Evolutionary conservation across 2,888 invertebrate genomes (phyloP).

Genomic region (Allolobophora icterica): DNA sequence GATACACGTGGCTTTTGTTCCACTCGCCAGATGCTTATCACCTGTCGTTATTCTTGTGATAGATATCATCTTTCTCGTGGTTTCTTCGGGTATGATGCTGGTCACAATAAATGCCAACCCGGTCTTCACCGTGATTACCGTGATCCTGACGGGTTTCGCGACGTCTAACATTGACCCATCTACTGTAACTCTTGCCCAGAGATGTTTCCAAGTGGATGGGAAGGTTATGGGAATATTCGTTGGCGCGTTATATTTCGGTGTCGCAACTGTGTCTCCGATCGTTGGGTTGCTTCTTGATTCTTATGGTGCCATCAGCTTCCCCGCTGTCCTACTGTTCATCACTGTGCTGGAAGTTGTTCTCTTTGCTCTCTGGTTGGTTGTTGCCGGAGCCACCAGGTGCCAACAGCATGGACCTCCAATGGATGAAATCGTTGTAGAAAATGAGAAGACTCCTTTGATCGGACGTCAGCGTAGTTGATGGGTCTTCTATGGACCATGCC

Average conservation of each 20-base stretch:
- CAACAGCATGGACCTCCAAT: neutral
- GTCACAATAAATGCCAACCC: neutral
- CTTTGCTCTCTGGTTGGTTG: conserved; percentile 9
- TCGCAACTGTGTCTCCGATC: conserved; percentile 25
- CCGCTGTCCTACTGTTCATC: conserved; percentile 25
- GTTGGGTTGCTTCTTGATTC: conserved; percentile 25
- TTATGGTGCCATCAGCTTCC: conserved; percentile 30
- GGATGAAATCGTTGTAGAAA: too few species aligned
- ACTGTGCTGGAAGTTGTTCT: neutral
- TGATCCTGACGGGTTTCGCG: conserved; percentile 33
- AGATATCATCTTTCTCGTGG: neutral
- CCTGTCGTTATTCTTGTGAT: neutral
- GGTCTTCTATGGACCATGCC: too few species aligned
- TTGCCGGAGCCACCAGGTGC: neutral
- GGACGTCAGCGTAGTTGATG: too few species aligned
- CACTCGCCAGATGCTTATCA: conserved; percentile 25
- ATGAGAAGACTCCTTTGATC: too few species aligned
- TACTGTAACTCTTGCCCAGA: conserved; percentile 29
- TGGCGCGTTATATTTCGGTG: conserved; percentile 28
- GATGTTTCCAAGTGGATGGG: conserved; percentile 32
- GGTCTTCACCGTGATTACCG: neutral
- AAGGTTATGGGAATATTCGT: conserved; percentile 36
- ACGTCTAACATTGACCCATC: conserved; percentile 35
- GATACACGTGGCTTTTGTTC: conserved; percentile 30
- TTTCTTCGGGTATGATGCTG: conserved; percentile 27